Evolutionary conservation across 1,140 invertebrate genomes (phyloP).

Genomic region (Orchestia grillus): DNA sequence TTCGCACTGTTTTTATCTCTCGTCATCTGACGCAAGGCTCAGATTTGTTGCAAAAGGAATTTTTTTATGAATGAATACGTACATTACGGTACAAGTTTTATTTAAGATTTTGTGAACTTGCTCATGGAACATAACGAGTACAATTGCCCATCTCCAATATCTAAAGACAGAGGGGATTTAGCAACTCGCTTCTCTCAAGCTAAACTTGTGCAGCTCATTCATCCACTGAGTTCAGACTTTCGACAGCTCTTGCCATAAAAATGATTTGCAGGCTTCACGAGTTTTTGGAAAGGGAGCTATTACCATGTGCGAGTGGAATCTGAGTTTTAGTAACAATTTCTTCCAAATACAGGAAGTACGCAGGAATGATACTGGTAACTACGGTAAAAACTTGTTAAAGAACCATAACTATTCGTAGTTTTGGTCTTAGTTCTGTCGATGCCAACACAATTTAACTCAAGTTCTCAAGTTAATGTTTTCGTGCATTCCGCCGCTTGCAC

Average conservation of each 20-base stretch:
- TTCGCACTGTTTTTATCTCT: background rate
- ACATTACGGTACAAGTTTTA: background rate
- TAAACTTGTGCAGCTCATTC: too few species aligned
- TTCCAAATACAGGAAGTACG: too few species aligned
- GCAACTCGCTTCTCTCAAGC: background rate
- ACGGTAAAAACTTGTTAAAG: too few species aligned
- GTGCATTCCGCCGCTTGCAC: too few species aligned
- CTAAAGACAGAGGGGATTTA: background rate
- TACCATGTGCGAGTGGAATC: background rate
- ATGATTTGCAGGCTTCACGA: background rate
- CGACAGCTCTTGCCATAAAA: background rate
- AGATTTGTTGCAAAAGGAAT: background rate
- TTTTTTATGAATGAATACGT: background rate
- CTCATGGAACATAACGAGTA: background rate
- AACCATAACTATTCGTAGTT: too few species aligned
- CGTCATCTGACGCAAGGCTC: background rate
- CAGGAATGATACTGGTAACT: too few species aligned
- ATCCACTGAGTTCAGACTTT: background rate
- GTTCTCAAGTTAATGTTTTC: too few species aligned
- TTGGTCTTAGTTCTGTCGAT: too few species aligned
- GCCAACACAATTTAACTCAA: too few species aligned
- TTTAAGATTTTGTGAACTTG: background rate
- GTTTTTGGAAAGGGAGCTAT: background rate
- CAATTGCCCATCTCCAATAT: background rate
- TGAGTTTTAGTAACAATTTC: too few species aligned